Evolutionary conservation across 2,113 vertebrate species (phyloP), one percentile per base, ranked within the genome.

Genomic region (Trogon surrucura): DNA sequence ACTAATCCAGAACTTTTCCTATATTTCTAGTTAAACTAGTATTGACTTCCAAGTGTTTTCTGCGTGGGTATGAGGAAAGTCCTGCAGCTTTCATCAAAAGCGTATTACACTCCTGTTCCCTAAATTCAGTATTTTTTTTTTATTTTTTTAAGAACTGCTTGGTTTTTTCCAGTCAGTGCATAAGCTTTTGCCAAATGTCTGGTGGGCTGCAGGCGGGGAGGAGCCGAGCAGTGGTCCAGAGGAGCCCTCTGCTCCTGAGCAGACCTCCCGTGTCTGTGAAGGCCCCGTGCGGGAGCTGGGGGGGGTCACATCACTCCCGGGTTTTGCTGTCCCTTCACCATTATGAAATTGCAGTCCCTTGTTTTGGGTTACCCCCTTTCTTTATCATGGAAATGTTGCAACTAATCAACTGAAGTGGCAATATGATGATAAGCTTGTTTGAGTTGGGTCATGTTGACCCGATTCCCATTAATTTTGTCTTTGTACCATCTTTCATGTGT

Each of bases 361-460:
- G 91, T 93, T 94, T 93, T 93, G 93, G 95, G 54, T 96, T 74
- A 51, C 72, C 91, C 56, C 65, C 51, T 88, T 93, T 87, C 86
- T 96, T 93, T 95, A 95, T 96, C 96, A 93, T 96, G 95, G 91
- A 95, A 97, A 86, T 96, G 96, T 97, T 95, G 92, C 94, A 95
- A 94, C 95, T 94, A 91, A 92, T 92, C 95, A 95, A 89, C 88
- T 91, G 9, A 94, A 95, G 93, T 96, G 96, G 97, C 97, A 96
- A 97, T 97, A 96, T 95, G 95, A 95, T 97, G 96, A 96, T 97
- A 96, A 97, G 95, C 94, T 97, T 95, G 85, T 95, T 94, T 96
- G 96, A 95, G 96, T 96, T 95, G 95, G 96, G 97, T 97, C 96
- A 97, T 92, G 97, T 97, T 97, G 97, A 97, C 93, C 94, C 16